A percentile compares a stretch with the other conserved stretches of the same genome.
Conservation (phyloP, 1,140 invertebrate genomes). For the Ctenoplectra terminalis region DNA sequence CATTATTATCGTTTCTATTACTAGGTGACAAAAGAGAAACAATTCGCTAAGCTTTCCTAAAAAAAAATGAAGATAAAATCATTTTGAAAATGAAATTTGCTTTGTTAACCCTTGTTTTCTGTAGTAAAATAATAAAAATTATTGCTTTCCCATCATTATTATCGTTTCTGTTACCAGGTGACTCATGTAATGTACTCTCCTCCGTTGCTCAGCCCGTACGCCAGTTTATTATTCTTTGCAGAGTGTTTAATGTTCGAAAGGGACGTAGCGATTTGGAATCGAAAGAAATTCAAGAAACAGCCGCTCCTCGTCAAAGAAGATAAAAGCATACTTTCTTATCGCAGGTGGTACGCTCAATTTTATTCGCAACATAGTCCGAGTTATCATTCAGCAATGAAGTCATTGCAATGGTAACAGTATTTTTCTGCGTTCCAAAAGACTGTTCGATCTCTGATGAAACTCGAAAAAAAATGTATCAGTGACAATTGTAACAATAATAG, state of each 20-base stretch:
- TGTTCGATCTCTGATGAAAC: background rate
- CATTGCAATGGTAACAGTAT: conserved; percentile 72
- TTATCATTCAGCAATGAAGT: conserved; percentile 80
- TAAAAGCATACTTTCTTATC: conserved; percentile 87
- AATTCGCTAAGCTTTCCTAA: too few species aligned
- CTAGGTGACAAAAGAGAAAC: too few species aligned
- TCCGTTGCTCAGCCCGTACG: conserved; percentile 85
- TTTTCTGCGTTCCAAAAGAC: background rate
- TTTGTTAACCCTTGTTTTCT: too few species aligned
- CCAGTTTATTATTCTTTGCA: conserved; percentile 87
- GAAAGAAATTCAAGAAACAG: conserved; percentile 89
- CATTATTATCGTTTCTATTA: too few species aligned
- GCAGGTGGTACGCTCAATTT: conserved; percentile 94
- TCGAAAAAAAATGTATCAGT: background rate
- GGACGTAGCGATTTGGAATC: conserved; percentile 95
- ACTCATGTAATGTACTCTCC: conserved; percentile 90
- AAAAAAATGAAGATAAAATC: too few species aligned
- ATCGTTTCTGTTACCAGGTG: conserved; percentile 81
- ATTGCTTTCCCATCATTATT: background rate
- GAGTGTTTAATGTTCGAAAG: conserved; percentile 93
- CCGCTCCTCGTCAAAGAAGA: conserved; percentile 92
- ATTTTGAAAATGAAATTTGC: too few species aligned
- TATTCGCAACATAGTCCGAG: conserved; percentile 90
- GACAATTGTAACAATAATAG: conserved; percentile 14
- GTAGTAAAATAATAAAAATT: too few species aligned